Conservation (phyloP, 2,113 vertebrate genomes). For the Callipepla squamata region DNA sequence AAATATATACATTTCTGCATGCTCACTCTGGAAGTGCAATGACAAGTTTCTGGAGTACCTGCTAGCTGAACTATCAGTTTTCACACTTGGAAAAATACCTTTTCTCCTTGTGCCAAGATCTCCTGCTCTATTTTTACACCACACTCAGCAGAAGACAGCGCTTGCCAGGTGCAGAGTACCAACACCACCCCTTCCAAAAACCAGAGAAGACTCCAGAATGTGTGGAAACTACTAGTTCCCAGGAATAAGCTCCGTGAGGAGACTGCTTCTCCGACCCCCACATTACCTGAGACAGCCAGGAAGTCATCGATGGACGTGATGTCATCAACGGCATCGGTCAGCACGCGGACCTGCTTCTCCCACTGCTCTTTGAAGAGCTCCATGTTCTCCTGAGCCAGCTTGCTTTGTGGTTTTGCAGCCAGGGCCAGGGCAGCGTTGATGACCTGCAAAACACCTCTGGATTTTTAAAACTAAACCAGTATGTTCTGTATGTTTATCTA, state of each 20-base stretch:
- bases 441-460: slow-evolving; percentile 84
- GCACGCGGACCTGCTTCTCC: slow-evolving; percentile 96
- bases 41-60: neutral
- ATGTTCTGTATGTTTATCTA: neutral
- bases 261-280: neutral
- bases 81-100: neutral
- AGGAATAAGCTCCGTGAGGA: accelerated
- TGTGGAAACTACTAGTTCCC: neutral
- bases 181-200: neutral
- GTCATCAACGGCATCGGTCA: slow-evolving; percentile 98
- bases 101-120: neutral
- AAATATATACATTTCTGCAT: neutral
- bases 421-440: slow-evolving; percentile 97
- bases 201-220: accelerated
- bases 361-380: slow-evolving; percentile 98
- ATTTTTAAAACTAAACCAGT: neutral
- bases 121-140: neutral
- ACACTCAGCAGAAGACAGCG: accelerated
- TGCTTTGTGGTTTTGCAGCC: slow-evolving; percentile 98
- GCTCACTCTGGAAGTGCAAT: neutral
- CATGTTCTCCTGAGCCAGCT: slow-evolving; percentile 98
- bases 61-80: neutral
- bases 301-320: slow-evolving; percentile 99
- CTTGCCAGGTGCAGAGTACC: neutral
- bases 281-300: slow-evolving; percentile 94